Evolutionary conservation across 2,113 vertebrate species (phyloP).

Genomic region (Patagioenas fasciata): DNA sequence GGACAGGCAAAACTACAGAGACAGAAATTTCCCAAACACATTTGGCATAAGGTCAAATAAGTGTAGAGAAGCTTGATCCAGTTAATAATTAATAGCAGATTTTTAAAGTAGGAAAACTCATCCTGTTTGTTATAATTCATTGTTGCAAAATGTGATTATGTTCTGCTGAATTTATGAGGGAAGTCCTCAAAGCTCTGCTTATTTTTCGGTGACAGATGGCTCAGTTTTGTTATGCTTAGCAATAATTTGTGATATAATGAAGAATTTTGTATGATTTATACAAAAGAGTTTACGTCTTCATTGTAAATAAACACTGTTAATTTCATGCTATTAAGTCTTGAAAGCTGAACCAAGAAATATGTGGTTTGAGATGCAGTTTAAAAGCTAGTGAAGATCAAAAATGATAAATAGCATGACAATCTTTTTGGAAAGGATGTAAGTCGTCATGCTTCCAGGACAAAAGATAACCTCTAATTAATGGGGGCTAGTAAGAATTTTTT

Average conservation of each 20-base stretch:
- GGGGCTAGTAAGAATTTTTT: slow-evolving; percentile 22
- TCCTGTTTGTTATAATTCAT: slow-evolving; percentile 15
- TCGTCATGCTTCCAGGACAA: slow-evolving; percentile 20
- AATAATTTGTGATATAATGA: not conserved
- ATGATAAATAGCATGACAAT: slow-evolving; percentile 1
- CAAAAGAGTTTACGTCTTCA: not conserved
- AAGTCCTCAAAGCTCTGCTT: slow-evolving; percentile 2
- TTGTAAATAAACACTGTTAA: slow-evolving; percentile 8
- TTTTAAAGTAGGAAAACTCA: not conserved
- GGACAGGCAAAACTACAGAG: not conserved
- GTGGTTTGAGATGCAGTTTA: not conserved
- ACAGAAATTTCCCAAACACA: not conserved
- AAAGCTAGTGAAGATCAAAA: not conserved
- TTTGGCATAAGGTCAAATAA: not conserved
- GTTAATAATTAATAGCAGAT: slow-evolving; percentile 27
- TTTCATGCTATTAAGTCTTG: not conserved
- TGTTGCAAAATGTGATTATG: not conserved
- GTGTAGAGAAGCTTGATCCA: not conserved
- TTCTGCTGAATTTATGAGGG: slow-evolving; percentile 18
- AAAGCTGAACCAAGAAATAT: not conserved
- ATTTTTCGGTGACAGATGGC: slow-evolving; percentile 9
- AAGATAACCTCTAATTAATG: slow-evolving; percentile 67
- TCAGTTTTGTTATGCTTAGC: not conserved
- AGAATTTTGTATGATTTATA: slow-evolving; percentile 10
- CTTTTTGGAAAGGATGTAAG: slow-evolving; percentile 53